A percentile compares a stretch with the other conserved stretches of the same genome.
phyloP scores from a whole-genome alignment of 2,797 vertebrate species.

The Anisognathus igniventris region DNA sequence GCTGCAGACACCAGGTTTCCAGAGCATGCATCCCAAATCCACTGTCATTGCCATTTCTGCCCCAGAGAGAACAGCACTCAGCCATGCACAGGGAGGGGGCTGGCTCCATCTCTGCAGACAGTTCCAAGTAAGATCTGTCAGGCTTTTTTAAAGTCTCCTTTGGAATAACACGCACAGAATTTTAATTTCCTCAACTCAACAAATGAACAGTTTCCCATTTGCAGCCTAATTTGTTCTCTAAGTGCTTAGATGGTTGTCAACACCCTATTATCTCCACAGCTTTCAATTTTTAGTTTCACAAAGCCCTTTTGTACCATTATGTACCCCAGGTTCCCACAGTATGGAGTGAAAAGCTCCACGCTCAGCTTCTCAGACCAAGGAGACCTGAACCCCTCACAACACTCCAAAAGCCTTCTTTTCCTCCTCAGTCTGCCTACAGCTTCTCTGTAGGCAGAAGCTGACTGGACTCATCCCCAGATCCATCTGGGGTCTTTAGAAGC shows the following conservation, averaged over 20 bases:
- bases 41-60: not conserved
- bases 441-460: not conserved
- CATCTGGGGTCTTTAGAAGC: not conserved
- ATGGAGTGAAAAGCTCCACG: not conserved
- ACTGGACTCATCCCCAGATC: not conserved
- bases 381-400: not conserved
- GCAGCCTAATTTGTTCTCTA: not conserved
- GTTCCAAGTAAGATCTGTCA: not conserved
- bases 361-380: not conserved
- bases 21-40: not conserved
- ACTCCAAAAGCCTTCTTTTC: not conserved
- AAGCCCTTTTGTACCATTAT: not conserved
- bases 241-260: not conserved
- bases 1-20: not conserved
- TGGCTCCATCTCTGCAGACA: not conserved
- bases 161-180: not conserved
- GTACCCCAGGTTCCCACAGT: not conserved
- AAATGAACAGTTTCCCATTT: not conserved
- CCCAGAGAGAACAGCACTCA: not conserved
- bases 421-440: not conserved
- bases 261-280: not conserved
- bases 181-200: not conserved
- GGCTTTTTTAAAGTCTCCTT: not conserved
- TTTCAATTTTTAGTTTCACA: not conserved
- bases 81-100: not conserved